Base-by-base conservation (phyloP, 2,888 invertebrate species). In the Acrobeloides nanus region DNA sequence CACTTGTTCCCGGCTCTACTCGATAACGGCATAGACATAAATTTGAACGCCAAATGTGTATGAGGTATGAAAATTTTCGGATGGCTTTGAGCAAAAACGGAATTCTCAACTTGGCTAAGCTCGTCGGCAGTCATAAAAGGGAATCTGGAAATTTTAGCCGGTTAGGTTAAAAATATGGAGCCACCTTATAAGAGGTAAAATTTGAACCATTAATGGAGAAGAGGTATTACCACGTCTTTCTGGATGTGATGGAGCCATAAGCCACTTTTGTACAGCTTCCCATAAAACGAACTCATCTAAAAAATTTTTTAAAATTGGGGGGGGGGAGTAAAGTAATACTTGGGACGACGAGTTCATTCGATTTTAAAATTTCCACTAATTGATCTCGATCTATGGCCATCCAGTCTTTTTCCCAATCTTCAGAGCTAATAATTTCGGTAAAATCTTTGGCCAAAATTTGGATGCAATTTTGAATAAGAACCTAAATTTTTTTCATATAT, bases 81-180 rank as follows among this genome's bases (percentile, higher is more conserved):
- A 52, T 74, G 65, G 37, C 66, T 40, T 35, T 64, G 24, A 18
- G 38, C 44, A 18, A 56, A 12, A 15, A 18, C 20, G 8, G 55
- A 57, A 20, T 21, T 44, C 31, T 67, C 64, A n/a, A 66, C 50
- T 38, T 89, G 77, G 1, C 87, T 85, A 56, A 93, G 75, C 74
- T 93, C 87, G 44, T 84, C 80, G 0, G 88, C 86, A 17, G 86
- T 83, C 88, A 93, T 90, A 88, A 90, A 89, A 1, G 90, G 87
- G 76, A 92, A 93, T 60, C 86, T 66, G 27, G 34, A 47, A 45
- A 8, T 12, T 7, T 7, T 8, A 7, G 10, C 10, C 25, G 37
- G n/a, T 7, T 10, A 32, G 20, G 18, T 33, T 7, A 10, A 29
- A 18, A 12, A 23, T 8, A 8, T 10, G 12, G 21, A 17, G n/a